Base-by-base conservation (phyloP, 2,113 vertebrate species). In the Bombycilla garrulus region DNA sequence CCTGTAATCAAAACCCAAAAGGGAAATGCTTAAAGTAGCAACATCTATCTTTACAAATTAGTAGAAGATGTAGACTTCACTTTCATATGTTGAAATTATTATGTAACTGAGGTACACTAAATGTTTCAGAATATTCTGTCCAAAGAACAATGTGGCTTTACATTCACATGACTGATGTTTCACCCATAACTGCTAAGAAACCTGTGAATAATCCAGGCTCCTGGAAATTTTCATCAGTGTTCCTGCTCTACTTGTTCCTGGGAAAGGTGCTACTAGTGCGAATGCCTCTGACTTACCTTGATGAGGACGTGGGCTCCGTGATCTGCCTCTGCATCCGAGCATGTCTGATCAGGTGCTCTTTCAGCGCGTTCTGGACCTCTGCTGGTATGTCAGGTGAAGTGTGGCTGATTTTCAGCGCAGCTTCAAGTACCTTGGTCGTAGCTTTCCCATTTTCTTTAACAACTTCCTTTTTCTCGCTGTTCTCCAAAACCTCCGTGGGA, bases 351-450 rank as follows among this genome's bases (percentile, higher is more conserved):
- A 99, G 98, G 93, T 98, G 99, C 73, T 99, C 99, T 71, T 98
- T 99, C 90, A 99, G 96, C 6, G 99, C 98, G 0, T 98, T 99
- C 90, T 99, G 99, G 74, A 99, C 99, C 97, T 99, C 99, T 3
- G 99, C 99, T 16, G 99, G 99, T 87, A 99, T 99, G 91, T 99
- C 99, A 5, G 99, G 99, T 15, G 99, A 99, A 36, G 99, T 99
- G 98, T 99, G 99, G 97, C 99, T 99, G 95, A 99, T 99, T 98
- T 99, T 99, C 98, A 99, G 98, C 4, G 99, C 99, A 7, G 99
- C 98, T 92, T 99, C 99, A 47, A 98, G 97, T 33, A 98, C 97
- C 95, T 98, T 99, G 40, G 98, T 97, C 0, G 98, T 94, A 77
- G 98, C 98, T 69, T 98, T 98, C 51, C 97, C 98, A 7, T 99